Percentiles rank a stretch among this genome's conserved stretches.
phyloP scores from a whole-genome alignment of 2,797 vertebrate species.

The Hydrocynus forskahlii region DNA sequence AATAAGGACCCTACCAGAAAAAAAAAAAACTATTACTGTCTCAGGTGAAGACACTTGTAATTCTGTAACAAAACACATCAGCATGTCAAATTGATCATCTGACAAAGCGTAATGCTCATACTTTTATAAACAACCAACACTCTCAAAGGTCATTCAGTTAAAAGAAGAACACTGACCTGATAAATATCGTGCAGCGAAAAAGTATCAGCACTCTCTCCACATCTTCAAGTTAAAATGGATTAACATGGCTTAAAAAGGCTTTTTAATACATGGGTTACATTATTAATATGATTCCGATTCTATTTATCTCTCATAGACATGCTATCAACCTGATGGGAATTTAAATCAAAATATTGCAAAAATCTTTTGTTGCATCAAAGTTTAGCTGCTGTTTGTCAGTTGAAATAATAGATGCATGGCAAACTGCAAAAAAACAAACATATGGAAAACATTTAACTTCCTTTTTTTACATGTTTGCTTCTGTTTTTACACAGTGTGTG shows the following conservation, averaged over 20 bases:
- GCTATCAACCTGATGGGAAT: slow-evolving; percentile 20
- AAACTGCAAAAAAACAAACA: not conserved
- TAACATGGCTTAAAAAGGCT: not conserved
- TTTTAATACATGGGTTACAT: slow-evolving; percentile 35
- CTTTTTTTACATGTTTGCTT: not conserved
- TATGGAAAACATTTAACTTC: not conserved
- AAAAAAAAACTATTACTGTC: not conserved
- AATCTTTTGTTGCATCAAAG: not conserved
- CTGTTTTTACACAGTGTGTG: not conserved
- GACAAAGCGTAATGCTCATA: not conserved
- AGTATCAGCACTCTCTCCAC: not conserved
- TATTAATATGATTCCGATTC: slow-evolving; percentile 38
- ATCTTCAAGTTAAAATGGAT: slow-evolving; percentile 6
- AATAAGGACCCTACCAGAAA: not conserved
- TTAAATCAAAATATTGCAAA: slow-evolving; percentile 24
- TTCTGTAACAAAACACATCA: not conserved
- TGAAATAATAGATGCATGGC: not conserved
- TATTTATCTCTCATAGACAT: slow-evolving; percentile 37
- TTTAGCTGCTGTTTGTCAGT: not conserved
- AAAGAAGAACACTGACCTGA: not conserved
- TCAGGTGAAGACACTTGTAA: not conserved
- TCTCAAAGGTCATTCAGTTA: not conserved
- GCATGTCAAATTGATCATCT: not conserved
- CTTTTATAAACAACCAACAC: not conserved
- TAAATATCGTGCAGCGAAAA: slow-evolving; percentile 12